Evolutionary conservation across 2,797 vertebrate genomes (phyloP).

Genomic region (Hyperoplus lanceolatus): DNA sequence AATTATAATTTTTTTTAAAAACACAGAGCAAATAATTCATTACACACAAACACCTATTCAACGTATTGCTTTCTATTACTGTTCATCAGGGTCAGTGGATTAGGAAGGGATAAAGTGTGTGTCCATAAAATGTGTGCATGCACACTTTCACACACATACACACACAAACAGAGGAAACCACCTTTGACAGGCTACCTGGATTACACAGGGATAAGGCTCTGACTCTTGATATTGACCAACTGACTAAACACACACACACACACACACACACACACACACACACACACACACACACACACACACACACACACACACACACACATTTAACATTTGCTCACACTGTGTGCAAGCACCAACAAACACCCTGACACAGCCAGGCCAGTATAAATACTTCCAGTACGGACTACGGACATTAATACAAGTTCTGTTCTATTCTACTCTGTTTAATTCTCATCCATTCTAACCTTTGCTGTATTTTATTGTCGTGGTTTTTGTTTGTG

Average conservation of each 20-base stretch:
- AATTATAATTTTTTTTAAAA: background rate
- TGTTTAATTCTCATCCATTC: background rate
- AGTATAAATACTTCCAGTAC: constrained; percentile 4
- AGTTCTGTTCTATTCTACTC: background rate
- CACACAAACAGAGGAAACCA: constrained; percentile 22
- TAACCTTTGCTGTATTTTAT: constrained; percentile 8
- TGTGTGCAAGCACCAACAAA: constrained; percentile 44
- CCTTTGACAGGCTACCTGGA: constrained; percentile 65
- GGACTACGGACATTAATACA: background rate
- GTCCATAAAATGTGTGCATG: constrained; percentile 20
- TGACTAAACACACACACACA: constrained; percentile 61
- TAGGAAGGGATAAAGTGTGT: constrained; percentile 68
- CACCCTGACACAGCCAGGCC: background rate
- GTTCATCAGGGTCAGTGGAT: constrained; percentile 69
- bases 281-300: constrained; percentile 57
- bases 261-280: constrained; percentile 59
- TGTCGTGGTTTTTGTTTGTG: background rate
- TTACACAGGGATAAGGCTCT: constrained; percentile 72
- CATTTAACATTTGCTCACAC: constrained; percentile 43
- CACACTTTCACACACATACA: constrained; percentile 38
- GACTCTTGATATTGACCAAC: constrained; percentile 75
- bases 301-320: constrained; percentile 54
- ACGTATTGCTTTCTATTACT: constrained; percentile 42
- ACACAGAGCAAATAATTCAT: constrained; percentile 31
- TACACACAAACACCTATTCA: constrained; percentile 8